These are phyloP conservation scores for Drosophila bifasciata DNA, from an alignment of 1,140 invertebrate genomes.

Conservation along the genomic window DNA sequence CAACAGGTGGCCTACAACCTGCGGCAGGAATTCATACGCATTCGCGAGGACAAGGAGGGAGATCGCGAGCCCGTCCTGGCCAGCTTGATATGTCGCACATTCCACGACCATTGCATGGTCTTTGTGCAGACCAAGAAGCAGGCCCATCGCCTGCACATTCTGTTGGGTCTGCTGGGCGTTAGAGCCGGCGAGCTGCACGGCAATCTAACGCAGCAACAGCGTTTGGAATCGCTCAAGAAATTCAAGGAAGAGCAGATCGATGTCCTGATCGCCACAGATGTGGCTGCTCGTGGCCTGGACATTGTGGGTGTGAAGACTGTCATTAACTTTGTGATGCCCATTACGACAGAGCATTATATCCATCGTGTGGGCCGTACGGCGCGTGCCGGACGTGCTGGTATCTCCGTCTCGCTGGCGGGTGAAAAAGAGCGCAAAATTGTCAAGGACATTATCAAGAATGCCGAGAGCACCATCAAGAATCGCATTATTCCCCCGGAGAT, in stretches of 20 bases:
- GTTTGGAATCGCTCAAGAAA: conserved; percentile 93
- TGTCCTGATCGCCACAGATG: conserved; percentile 97
- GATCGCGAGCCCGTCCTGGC: conserved; percentile 96
- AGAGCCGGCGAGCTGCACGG: conserved; percentile 97
- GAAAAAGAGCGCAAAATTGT: conserved; percentile 95
- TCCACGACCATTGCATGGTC: conserved; percentile 95
- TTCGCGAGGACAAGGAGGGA: conserved; percentile 90
- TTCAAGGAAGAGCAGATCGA: conserved; percentile 96
- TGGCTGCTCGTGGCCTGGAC: conserved; percentile 97
- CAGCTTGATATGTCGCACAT: conserved; percentile 96
- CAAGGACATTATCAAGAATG: conserved; percentile 95
- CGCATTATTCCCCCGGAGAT: conserved; percentile 94
- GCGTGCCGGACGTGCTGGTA: conserved; percentile 94
- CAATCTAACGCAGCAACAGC: conserved; percentile 95
- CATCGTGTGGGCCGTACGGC: conserved; percentile 97
- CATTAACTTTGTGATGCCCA: conserved; percentile 98
- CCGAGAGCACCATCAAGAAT: conserved; percentile 93
- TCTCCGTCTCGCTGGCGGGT: conserved; percentile 96
- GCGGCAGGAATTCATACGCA: conserved; percentile 97
- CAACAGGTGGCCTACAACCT: conserved; percentile 97
- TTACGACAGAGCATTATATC: conserved; percentile 97
- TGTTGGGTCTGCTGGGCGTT: conserved; percentile 94
- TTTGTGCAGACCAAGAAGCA: conserved; percentile 98
- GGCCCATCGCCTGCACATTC: conserved; percentile 95
- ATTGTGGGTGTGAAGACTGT: conserved; percentile 98